A percentile compares a stretch with the other conserved stretches of the same genome.
phyloP scores from a whole-genome alignment of 2,797 vertebrate species.

The Austrolebias charrua region DNA sequence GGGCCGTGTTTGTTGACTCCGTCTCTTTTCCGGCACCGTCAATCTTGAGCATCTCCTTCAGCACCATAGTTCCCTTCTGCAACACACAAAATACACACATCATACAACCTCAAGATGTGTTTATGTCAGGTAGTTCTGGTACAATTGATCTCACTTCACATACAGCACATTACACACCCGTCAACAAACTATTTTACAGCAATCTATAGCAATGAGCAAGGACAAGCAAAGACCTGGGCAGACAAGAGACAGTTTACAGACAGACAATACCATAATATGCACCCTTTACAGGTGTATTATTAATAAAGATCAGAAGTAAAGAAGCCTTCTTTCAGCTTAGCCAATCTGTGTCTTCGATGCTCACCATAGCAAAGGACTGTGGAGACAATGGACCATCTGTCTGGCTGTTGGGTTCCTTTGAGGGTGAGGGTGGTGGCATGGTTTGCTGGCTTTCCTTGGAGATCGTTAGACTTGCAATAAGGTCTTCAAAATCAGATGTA shows the following conservation, averaged over 20 bases:
- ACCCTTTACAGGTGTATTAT: too few relatives aligned
- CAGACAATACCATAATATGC: too few relatives aligned
- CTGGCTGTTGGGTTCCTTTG: slow-evolving; percentile 60
- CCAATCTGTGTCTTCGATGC: background rate
- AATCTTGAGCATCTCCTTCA: slow-evolving; percentile 99
- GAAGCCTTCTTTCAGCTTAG: background rate
- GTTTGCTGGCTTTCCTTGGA: slow-evolving; percentile 78
- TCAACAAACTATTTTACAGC: too few relatives aligned
- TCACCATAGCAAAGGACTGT: slow-evolving; percentile 95
- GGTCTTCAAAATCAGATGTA: slow-evolving; percentile 84
- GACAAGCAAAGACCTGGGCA: too few relatives aligned
- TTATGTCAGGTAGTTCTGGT: background rate
- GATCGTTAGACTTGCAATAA: slow-evolving; percentile 89
- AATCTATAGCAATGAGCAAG: too few relatives aligned
- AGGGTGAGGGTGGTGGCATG: slow-evolving; percentile 50
- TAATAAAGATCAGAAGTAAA: too few relatives aligned
- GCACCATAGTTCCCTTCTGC: slow-evolving; percentile 94
- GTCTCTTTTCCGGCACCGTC: slow-evolving; percentile 76
- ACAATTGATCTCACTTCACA: background rate
- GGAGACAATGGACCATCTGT: slow-evolving; percentile 89
- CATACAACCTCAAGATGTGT: background rate
- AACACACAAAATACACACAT: background rate
- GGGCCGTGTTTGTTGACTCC: slow-evolving; percentile 55
- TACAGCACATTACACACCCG: too few relatives aligned
- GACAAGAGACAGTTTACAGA: too few relatives aligned